Base-by-base conservation (phyloP, 2,888 invertebrate genomes). In the Crocallis elinguaria region DNA sequence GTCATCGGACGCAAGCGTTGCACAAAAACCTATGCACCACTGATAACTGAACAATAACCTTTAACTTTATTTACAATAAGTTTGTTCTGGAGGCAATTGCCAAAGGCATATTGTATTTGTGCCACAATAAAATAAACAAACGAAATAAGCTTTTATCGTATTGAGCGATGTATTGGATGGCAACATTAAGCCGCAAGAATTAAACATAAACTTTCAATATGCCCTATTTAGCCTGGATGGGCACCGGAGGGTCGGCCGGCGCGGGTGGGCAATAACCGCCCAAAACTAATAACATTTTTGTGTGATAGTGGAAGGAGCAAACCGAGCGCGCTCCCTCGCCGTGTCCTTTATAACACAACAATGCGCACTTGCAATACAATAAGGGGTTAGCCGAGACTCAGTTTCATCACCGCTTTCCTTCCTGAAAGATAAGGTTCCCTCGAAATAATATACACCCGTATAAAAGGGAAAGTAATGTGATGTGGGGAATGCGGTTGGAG, bases 251-350 rank as follows among this genome's bases (percentile, higher is more conserved):
- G 81, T 74, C 75, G 79, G 72, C 69, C 74, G 80, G 76, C 73
- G 51, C 52, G 64, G 84, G 84, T 79, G 82, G 83, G 82, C 86
- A 86, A 88, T 86, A 87, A 84, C 86, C 86, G 76, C 82, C 85
- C 82, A 82, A 88, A 88, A 88, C 88, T 88, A 89, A 89, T 89
- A 89, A 88, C 86, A 89, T 88, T 88, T 88, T 89, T 89, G 80
- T 77, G 84, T 82, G 86, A 87, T 87, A 86, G 85, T 77, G 75
- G 80, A 77, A 25, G 79, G 71, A 82, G 79, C 73, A 73, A 83
- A 79, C 80, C 75, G 82, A 81, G 75, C 82, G 75, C 71, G 73
- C 72, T 79, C 82, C 79, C 80, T 81, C 73, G 66, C 74, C 69
- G 67, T 77, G 75, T 82, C 82, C 80, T 84, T 86, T 86, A 84